Evolutionary conservation across 2,888 invertebrate species (phyloP).

Genomic region (Epinotia brunnichana): DNA sequence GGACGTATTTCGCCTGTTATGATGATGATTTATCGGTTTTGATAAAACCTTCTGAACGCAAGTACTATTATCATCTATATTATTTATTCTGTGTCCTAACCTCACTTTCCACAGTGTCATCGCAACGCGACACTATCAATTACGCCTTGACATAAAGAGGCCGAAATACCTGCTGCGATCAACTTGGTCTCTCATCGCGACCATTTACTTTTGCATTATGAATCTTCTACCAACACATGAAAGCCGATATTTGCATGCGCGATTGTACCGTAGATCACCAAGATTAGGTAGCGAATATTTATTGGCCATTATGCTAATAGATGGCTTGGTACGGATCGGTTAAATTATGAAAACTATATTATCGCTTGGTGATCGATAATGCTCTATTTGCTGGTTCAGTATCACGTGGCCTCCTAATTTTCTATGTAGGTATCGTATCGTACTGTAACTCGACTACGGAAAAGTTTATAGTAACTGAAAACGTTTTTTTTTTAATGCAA

Average conservation of each 20-base stretch:
- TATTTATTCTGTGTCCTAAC: background rate
- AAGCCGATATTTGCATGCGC: background rate
- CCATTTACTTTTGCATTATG: background rate
- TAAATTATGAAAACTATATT: constrained; percentile 1
- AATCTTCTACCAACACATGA: background rate
- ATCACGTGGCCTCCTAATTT: no score
- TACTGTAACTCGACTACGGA: no score
- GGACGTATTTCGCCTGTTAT: no score
- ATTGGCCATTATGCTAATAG: background rate
- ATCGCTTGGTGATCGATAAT: background rate
- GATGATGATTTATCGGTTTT: no score
- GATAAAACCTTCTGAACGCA: no score
- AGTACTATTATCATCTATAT: no score
- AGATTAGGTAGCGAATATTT: background rate
- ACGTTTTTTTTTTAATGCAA: no score
- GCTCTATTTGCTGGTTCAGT: background rate
- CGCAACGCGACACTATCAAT: background rate
- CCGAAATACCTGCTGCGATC: background rate
- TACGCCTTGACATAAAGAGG: constrained; percentile 1
- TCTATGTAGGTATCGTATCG: no score
- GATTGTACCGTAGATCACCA: background rate
- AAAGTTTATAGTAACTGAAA: no score
- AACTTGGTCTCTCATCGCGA: background rate
- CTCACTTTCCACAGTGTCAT: background rate
- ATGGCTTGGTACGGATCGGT: background rate